A percentile compares a stretch with the other conserved stretches of the same genome.
These are phyloP conservation scores for Thymelicus sylvestris DNA, from an alignment of 2,888 invertebrate species.

Conservation along the genomic window DNA sequence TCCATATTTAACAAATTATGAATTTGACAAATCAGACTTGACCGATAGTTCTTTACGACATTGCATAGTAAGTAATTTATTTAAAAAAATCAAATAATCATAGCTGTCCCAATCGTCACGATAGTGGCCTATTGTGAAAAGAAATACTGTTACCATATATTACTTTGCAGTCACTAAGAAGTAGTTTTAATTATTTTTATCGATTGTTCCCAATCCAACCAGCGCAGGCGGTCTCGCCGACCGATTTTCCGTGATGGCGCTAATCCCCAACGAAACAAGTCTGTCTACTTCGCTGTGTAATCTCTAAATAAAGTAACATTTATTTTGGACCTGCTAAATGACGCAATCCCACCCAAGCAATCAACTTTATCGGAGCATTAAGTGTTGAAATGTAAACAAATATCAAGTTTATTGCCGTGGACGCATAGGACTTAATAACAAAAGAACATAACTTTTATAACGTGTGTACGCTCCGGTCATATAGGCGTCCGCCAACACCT, in stretches of 20 bases:
- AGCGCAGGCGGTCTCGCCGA: not conserved
- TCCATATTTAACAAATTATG: too few relatives aligned
- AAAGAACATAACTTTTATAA: slow-evolving; percentile 61
- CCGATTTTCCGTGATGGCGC: slow-evolving; percentile 31
- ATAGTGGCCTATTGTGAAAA: not conserved
- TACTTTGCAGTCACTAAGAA: not conserved
- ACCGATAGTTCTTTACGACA: too few relatives aligned
- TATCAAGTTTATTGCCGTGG: slow-evolving; percentile 24
- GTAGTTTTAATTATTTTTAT: slow-evolving; percentile 27
- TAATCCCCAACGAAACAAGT: slow-evolving; percentile 40
- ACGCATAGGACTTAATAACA: slow-evolving; percentile 49
- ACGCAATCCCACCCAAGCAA: slow-evolving; percentile 28
- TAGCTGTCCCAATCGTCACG: too few relatives aligned
- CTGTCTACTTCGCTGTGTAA: slow-evolving; percentile 38
- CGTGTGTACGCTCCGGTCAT: slow-evolving; percentile 55
- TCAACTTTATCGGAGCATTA: slow-evolving; percentile 36
- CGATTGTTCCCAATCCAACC: slow-evolving; percentile 25
- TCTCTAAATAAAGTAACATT: slow-evolving; percentile 35
- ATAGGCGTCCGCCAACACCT: slow-evolving; percentile 57
- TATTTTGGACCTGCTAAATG: slow-evolving; percentile 28
- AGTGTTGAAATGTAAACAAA: slow-evolving; percentile 33
- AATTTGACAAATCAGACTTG: too few relatives aligned
- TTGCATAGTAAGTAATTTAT: too few relatives aligned
- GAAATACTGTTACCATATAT: not conserved
- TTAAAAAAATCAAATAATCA: too few relatives aligned